phyloP scores from a whole-genome alignment of 2,888 invertebrate species.

The Macrosoma leucophasiata region DNA sequence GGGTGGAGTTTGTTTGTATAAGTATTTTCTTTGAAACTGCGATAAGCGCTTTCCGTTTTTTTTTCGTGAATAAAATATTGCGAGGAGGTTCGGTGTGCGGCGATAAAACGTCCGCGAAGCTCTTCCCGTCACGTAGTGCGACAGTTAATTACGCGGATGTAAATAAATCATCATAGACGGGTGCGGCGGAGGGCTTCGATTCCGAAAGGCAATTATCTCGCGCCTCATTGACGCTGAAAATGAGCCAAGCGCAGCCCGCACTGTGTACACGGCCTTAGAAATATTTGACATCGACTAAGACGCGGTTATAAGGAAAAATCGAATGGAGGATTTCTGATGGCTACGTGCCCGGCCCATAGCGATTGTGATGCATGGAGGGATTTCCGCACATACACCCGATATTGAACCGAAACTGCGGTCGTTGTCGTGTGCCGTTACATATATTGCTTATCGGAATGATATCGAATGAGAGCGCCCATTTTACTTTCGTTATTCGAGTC shows the following conservation, averaged over 20 bases:
- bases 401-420: constrained; percentile 49
- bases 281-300: constrained; percentile 53
- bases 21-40: constrained; percentile 60
- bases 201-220: constrained; percentile 71
- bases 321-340: constrained; percentile 51
- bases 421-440: constrained; percentile 39
- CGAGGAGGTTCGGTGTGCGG: constrained; percentile 51
- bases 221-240: constrained; percentile 71
- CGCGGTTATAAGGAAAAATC: constrained; percentile 60
- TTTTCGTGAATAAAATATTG: constrained; percentile 66
- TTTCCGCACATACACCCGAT: constrained; percentile 55
- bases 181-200: constrained; percentile 65
- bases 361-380: constrained; percentile 61
- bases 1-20: constrained; percentile 67
- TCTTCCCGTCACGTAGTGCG: constrained; percentile 72
- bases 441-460: constrained; percentile 61
- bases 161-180: constrained; percentile 74
- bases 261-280: constrained; percentile 44
- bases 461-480: no score
- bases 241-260: constrained; percentile 47
- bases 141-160: constrained; percentile 75
- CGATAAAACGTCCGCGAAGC: constrained; percentile 66
- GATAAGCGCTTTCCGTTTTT: constrained; percentile 64
- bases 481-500: no score
- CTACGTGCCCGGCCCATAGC: constrained; percentile 57